Conservation (phyloP, 2,797 vertebrate genomes). For the Coregonus ussuriensis region DNA sequence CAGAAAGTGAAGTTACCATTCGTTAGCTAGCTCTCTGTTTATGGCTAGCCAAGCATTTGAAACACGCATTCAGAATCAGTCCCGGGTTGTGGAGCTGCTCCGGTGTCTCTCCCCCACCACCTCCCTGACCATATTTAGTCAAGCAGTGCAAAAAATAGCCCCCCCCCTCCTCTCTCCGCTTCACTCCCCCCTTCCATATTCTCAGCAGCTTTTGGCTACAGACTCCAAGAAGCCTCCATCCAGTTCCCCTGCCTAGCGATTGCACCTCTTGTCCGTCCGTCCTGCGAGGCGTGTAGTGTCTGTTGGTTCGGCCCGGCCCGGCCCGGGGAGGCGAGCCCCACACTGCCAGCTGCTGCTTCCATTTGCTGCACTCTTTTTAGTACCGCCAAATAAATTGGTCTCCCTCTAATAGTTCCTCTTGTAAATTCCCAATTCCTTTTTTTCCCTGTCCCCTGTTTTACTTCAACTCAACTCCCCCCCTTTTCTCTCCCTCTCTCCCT, state of each 20-base stretch:
- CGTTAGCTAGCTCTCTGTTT: constrained; percentile 43
- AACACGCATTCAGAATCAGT: constrained; percentile 79
- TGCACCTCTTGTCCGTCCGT: constrained; percentile 66
- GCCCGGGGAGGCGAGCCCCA: constrained; percentile 30
- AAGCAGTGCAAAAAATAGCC: constrained; percentile 84
- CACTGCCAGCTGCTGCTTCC: constrained; percentile 63
- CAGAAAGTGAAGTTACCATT: neutral
- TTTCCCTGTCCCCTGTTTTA: constrained; percentile 49
- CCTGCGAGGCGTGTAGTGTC: constrained; percentile 74
- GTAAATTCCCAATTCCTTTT: constrained; percentile 78
- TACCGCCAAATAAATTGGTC: constrained; percentile 94
- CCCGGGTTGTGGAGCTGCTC: constrained; percentile 84
- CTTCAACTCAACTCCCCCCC: constrained; percentile 64
- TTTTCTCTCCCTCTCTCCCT: constrained; percentile 52
- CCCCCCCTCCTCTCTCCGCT: constrained; percentile 23
- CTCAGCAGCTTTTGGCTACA: constrained; percentile 83
- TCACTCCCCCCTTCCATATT: constrained; percentile 49
- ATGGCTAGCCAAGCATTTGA: constrained; percentile 90
- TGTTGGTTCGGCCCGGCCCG: constrained; percentile 68
- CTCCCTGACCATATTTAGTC: constrained; percentile 99
- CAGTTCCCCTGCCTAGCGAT: constrained; percentile 87
- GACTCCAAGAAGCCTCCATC: constrained; percentile 85
- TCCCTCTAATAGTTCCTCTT: constrained; percentile 86
- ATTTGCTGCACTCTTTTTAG: constrained; percentile 89
- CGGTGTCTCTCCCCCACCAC: constrained; percentile 86